Evolutionary conservation across 2,113 vertebrate genomes (phyloP).

Genomic region (Anguilla japonica): DNA sequence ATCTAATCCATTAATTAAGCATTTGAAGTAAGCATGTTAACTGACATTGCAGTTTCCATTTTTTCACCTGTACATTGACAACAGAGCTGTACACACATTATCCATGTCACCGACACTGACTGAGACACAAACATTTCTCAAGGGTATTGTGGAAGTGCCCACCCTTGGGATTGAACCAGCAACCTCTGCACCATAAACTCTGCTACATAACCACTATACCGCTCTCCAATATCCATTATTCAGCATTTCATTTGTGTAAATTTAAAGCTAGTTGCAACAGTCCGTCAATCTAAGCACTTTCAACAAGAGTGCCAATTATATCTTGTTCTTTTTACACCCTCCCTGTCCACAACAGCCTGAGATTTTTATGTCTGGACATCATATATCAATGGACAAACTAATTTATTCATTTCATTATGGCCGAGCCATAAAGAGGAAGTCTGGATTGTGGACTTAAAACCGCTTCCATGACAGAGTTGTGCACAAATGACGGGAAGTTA

Average conservation of each 20-base stretch:
- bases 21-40: too few species aligned
- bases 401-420: not conserved
- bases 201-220: not conserved
- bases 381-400: not conserved
- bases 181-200: not conserved
- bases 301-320: not conserved
- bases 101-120: too few species aligned
- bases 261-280: not conserved
- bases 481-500: too few species aligned
- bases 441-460: too few species aligned
- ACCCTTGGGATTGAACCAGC: not conserved
- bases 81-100: too few species aligned
- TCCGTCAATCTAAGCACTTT: not conserved
- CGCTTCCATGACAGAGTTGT: too few species aligned
- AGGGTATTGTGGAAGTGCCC: not conserved
- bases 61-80: too few species aligned
- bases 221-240: not conserved
- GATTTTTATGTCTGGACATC: not conserved
- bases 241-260: not conserved
- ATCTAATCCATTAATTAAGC: too few species aligned
- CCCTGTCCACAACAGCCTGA: not conserved
- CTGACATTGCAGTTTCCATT: too few species aligned
- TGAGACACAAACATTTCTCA: not conserved
- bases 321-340: not conserved
- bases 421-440: too few species aligned